These are phyloP conservation scores for Nasua narica DNA, from an alignment of 2,797 vertebrate species.

Conservation along the genomic window DNA sequence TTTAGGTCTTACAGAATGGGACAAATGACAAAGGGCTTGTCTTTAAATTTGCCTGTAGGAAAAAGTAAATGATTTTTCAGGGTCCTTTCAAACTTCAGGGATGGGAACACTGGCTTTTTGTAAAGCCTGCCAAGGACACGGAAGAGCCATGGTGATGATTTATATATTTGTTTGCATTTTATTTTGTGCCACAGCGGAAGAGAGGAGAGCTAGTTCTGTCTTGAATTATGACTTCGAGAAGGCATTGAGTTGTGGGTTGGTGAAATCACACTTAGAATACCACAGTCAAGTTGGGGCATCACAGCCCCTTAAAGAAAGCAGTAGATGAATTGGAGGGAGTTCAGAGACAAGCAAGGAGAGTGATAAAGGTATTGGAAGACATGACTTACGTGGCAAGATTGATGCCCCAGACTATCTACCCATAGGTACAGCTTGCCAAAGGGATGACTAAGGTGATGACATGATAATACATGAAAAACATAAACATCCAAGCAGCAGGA, in stretches of 20 bases:
- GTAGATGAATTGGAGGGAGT: constrained; percentile 54
- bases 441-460: constrained; percentile 49
- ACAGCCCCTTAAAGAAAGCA: constrained; percentile 9
- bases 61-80: constrained; percentile 7
- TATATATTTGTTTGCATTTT: constrained; percentile 43
- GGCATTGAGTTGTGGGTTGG: constrained; percentile 48
- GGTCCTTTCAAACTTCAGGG: neutral
- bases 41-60: neutral
- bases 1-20: neutral
- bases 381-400: constrained; percentile 45
- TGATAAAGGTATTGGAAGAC: constrained; percentile 65
- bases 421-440: constrained; percentile 10
- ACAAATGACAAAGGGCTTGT: neutral
- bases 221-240: constrained; percentile 60
- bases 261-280: constrained; percentile 67
- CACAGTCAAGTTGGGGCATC: constrained; percentile 68
- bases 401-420: neutral
- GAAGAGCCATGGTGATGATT: neutral
- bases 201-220: constrained; percentile 59
- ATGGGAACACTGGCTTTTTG: neutral
- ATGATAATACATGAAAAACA: constrained; percentile 50
- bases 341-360: constrained; percentile 45
- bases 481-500: constrained; percentile 10
- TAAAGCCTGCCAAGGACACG: neutral
- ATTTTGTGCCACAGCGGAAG: neutral